phyloP scores from a whole-genome alignment of 2,113 vertebrate species.

The Brachyhypopomus gauderio region DNA sequence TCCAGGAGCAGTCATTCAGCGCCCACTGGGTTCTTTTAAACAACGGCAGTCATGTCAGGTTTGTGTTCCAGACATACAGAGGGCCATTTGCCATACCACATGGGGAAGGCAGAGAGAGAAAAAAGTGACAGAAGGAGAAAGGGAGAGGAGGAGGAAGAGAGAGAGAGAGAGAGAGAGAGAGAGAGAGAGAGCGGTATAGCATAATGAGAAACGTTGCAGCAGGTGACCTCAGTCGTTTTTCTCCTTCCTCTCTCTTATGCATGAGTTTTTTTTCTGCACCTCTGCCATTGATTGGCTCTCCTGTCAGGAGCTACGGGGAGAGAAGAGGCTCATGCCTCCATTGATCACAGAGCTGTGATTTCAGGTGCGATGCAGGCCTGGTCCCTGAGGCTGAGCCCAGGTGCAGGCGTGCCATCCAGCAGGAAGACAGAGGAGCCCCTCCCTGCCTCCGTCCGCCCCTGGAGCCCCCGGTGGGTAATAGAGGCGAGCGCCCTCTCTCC shows the following conservation, averaged over 20 bases:
- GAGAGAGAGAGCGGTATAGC: constrained; percentile 12
- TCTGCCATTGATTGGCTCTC: too few relatives aligned
- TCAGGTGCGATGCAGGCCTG: too few relatives aligned
- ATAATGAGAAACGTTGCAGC: constrained; percentile 19
- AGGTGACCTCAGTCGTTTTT: not conserved
- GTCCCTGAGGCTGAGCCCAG: too few relatives aligned
- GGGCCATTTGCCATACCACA: constrained; percentile 23
- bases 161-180: constrained; percentile 6
- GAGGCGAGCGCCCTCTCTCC: too few relatives aligned
- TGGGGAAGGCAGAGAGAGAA: constrained; percentile 1
- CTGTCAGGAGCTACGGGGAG: too few relatives aligned
- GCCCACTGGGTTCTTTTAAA: constrained; percentile 35
- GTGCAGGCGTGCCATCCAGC: too few relatives aligned
- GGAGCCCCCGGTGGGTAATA: too few relatives aligned
- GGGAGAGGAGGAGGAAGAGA: constrained; percentile 3
- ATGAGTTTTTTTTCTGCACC: constrained; percentile 18
- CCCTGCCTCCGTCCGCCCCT: too few relatives aligned
- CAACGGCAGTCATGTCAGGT: constrained; percentile 28
- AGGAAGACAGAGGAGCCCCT: too few relatives aligned
- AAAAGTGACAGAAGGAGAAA: constrained; percentile 7
- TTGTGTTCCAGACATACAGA: constrained; percentile 20
- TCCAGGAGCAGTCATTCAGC: constrained; percentile 18
- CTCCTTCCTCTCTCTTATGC: not conserved
- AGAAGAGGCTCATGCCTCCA: too few relatives aligned
- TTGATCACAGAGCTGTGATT: too few relatives aligned